Base-by-base conservation (phyloP, 2,113 vertebrate species). In the pig (Sus scrofa) region DNA sequence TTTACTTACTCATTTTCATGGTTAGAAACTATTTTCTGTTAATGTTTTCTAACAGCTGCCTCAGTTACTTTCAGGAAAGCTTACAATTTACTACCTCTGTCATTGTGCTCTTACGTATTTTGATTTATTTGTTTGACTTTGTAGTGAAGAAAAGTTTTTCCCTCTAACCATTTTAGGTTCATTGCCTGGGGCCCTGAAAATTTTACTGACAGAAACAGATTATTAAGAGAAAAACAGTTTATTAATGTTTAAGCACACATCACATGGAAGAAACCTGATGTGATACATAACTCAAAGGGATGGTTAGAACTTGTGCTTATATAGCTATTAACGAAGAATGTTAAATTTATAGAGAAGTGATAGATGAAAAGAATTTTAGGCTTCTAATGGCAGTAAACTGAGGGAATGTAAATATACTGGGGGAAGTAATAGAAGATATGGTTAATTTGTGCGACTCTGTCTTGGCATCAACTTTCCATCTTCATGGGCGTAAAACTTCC, bases 1-100 rank as follows among this genome's bases (percentile, higher is more conserved):
- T 91, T 92, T 81, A 74, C 27, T 92, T 62, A 67, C 58, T 93
- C 14, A 86, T 70, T 93, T 56, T 87, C 52, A 50, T 60, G 22
- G 26, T 87, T 44, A 92, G 56, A 97, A 93, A 86, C 62, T 93
- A 75, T 95, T 90, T 93, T 83, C 62, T 95, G 20, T 84, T 87
- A 84, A 44, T 9, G n/a, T 85, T 97, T 94, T 92, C 77, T 79
- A 73, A 67, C 32, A 86, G 6, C 32, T 65, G 11, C 20, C 71
- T 27, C 44, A 52, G 26, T 86, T 88, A 70, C 32, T 11, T 60
- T 96, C 30, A 34, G 34, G 39, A 92, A 86, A 70, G 11, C 14
- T 84, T 30, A 68, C 79, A 39, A 44, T 88, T 93, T 88, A 88
- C 65, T 89, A n/a, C 52, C 19, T 92, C 26, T 86, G 37, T 39